Conservation (phyloP, 2,888 invertebrate species). For the Xanthia togata region DNA sequence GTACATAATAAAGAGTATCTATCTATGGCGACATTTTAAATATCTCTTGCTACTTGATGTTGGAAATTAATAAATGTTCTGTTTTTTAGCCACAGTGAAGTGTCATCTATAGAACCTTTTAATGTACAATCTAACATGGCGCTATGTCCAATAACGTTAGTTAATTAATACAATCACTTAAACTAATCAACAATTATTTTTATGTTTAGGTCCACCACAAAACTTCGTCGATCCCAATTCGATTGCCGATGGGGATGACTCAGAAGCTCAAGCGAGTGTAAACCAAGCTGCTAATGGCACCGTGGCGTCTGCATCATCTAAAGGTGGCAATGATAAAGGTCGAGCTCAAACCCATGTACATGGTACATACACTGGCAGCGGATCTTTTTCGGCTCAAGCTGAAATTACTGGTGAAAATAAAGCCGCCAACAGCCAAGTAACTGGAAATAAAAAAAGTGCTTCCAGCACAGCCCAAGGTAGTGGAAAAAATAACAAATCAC, state of each 20-base stretch:
- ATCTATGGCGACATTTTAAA: background rate
- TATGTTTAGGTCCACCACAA: conserved; percentile 80
- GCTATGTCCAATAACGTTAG: background rate
- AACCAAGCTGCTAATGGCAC: conserved; percentile 91
- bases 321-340: conserved; percentile 94
- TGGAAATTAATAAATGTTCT: background rate
- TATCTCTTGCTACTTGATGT: background rate
- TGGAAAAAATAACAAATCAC: conserved; percentile 94
- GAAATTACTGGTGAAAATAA: conserved; percentile 94
- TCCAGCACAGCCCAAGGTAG: conserved; percentile 94
- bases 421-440: conserved; percentile 93
- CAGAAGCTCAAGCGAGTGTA: conserved; percentile 93
- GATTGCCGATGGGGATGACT: conserved; percentile 92
- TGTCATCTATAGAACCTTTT: background rate
- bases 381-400: conserved; percentile 95
- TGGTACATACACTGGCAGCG: conserved; percentile 94
- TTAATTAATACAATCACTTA: background rate
- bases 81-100: background rate
- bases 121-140: background rate
- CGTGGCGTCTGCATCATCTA: conserved; percentile 94
- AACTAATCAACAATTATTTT: conserved; percentile 29
- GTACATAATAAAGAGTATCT: background rate
- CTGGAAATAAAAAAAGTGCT: conserved; percentile 94
- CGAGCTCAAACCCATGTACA: conserved; percentile 95
- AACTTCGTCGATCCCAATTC: conserved; percentile 84